Conservation (phyloP, 2,797 vertebrate genomes). For the Triplophysa bombifrons region DNA sequence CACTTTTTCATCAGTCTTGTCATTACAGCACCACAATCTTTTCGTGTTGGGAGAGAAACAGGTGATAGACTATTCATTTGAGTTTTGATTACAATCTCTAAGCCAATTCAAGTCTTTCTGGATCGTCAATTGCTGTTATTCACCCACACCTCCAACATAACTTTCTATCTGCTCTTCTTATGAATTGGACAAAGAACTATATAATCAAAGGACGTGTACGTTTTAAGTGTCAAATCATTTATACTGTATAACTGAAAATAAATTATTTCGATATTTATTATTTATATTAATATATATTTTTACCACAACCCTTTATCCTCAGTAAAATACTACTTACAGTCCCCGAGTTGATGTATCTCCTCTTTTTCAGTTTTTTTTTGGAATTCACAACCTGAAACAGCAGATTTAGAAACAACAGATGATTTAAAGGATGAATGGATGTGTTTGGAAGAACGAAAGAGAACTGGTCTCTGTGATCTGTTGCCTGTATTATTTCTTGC, state of each 20-base stretch:
- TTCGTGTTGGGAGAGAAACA: conserved; percentile 51
- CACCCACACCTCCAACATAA: conserved; percentile 26
- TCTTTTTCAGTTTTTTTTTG: conserved; percentile 97
- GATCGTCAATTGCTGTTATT: conserved; percentile 57
- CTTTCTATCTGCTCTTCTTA: conserved; percentile 14
- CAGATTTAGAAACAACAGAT: conserved; percentile 31
- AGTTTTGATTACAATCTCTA: conserved; percentile 60
- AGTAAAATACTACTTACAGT: conserved; percentile 79
- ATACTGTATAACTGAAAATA: neutral
- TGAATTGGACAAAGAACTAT: neutral
- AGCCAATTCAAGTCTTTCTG: conserved; percentile 52
- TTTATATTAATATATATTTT: neutral
- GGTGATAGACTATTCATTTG: conserved; percentile 64
- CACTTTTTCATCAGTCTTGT: conserved; percentile 59
- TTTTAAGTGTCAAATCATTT: neutral
- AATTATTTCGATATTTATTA: neutral
- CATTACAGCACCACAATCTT: conserved; percentile 52
- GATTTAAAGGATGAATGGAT: neutral
- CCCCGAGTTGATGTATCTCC: conserved; percentile 93
- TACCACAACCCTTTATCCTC: neutral
- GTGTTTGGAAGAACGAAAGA: too few relatives aligned
- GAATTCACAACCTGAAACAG: conserved; percentile 88
- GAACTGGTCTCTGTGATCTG: neutral
- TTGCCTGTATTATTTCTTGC: neutral
- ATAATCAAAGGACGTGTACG: neutral